Evolutionary conservation across 2,113 vertebrate genomes (phyloP).

Genomic region (Kryptolebias marmoratus): DNA sequence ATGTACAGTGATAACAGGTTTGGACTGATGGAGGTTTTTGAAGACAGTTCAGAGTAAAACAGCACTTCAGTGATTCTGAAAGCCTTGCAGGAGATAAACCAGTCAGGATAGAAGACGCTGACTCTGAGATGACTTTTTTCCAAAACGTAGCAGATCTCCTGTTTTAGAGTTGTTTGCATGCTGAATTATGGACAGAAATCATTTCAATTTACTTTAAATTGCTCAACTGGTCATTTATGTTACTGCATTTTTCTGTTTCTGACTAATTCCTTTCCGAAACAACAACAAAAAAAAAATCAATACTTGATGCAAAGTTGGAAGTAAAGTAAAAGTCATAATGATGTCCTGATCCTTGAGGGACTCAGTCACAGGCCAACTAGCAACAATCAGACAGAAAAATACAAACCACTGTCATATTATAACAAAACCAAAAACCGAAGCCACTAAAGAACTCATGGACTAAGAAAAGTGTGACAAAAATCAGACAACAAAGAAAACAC

Average conservation of each 20-base stretch:
- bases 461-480: no score
- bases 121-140: neutral
- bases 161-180: neutral
- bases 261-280: neutral
- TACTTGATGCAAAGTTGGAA: neutral
- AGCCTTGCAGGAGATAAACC: neutral
- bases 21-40: slow-evolving; percentile 24
- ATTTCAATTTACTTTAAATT: neutral
- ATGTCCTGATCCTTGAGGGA: no score
- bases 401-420: no score
- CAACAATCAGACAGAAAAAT: no score
- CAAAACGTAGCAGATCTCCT: neutral
- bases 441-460: no score
- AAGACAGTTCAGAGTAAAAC: neutral
- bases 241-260: neutral
- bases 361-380: no score
- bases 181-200: neutral
- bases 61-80: slow-evolving; percentile 5
- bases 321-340: no score
- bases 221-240: no score
- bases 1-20: slow-evolving; percentile 19
- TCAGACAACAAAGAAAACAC: no score
- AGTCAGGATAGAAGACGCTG: neutral
- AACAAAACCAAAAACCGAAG: no score
- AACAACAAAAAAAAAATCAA: neutral